Conservation (phyloP, 2,113 vertebrate genomes). For the Taurulus bubalis region DNA sequence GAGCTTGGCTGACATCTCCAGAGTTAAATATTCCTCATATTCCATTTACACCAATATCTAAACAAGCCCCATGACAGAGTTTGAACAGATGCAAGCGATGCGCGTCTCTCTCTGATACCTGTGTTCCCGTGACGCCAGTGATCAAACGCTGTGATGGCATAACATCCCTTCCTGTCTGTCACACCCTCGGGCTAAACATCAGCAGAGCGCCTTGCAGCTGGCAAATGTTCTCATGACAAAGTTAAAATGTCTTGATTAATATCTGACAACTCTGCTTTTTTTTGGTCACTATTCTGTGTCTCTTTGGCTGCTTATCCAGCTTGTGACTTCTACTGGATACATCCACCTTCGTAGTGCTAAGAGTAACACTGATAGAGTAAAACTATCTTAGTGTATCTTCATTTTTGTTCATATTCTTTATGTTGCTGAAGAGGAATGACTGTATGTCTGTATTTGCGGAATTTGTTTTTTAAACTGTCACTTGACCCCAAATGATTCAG, state of each 20-base stretch:
- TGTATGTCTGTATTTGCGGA: constrained; percentile 65
- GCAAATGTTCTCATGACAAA: constrained; percentile 74
- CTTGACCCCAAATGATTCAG: constrained; percentile 40
- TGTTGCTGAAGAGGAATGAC: constrained; percentile 81
- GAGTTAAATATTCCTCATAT: constrained; percentile 32
- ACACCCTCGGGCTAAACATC: constrained; percentile 77
- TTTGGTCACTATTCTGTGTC: constrained; percentile 27
- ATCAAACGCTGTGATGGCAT: constrained; percentile 75
- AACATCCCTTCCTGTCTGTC: constrained; percentile 75
- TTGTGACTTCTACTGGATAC: constrained; percentile 45
- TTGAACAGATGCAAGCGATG: constrained; percentile 63
- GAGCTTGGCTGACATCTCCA: constrained; percentile 38
- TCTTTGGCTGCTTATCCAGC: constrained; percentile 49
- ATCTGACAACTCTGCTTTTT: constrained; percentile 61
- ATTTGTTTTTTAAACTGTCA: constrained; percentile 61
- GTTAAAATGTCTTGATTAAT: constrained; percentile 77
- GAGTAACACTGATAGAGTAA: constrained; percentile 1
- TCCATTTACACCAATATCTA: constrained; percentile 66
- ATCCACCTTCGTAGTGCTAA: constrained; percentile 4
- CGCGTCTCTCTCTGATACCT: constrained; percentile 66
- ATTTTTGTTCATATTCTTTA: constrained; percentile 71
- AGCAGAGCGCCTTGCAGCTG: constrained; percentile 62
- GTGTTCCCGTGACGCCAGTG: constrained; percentile 62
- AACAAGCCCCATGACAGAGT: constrained; percentile 55
- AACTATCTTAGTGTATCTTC: constrained; percentile 45